Evolutionary conservation across 2,113 vertebrate species (phyloP).

Genomic region (Isichthys henryi): DNA sequence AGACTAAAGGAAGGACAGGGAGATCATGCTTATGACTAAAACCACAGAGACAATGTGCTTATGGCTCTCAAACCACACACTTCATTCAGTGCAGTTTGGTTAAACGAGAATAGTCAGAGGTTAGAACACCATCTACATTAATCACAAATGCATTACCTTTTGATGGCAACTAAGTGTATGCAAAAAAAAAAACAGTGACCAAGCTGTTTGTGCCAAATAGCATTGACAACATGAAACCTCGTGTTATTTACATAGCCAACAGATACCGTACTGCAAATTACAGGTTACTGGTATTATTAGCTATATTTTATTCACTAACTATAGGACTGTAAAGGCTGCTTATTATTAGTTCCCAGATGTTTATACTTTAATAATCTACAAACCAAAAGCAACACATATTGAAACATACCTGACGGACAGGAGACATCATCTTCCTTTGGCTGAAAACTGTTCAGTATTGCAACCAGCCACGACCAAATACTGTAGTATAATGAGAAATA

Average conservation of each 20-base stretch:
- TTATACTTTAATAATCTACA: neutral
- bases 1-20: conserved; percentile 53
- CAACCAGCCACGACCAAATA: conserved; percentile 94
- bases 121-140: neutral
- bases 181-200: neutral
- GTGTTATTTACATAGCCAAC: neutral
- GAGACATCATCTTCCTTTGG: conserved; percentile 82
- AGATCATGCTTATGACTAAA: neutral
- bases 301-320: neutral
- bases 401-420: conserved; percentile 66
- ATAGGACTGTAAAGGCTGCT: neutral
- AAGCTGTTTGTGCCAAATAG: neutral
- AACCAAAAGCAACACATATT: neutral
- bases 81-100: neutral
- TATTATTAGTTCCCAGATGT: neutral
- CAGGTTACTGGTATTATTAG: neutral
- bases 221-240: neutral
- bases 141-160: neutral
- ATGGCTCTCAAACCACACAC: neutral
- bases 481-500: conserved; percentile 52
- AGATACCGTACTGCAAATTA: neutral
- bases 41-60: neutral
- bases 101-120: neutral
- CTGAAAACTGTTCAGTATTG: conserved; percentile 93
- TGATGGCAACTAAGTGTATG: neutral